Percentiles rank a stretch among this genome's conserved stretches.
These are phyloP conservation scores for Monarcha castaneiventris DNA, from an alignment of 2,113 vertebrate genomes.

Conservation along the genomic window DNA sequence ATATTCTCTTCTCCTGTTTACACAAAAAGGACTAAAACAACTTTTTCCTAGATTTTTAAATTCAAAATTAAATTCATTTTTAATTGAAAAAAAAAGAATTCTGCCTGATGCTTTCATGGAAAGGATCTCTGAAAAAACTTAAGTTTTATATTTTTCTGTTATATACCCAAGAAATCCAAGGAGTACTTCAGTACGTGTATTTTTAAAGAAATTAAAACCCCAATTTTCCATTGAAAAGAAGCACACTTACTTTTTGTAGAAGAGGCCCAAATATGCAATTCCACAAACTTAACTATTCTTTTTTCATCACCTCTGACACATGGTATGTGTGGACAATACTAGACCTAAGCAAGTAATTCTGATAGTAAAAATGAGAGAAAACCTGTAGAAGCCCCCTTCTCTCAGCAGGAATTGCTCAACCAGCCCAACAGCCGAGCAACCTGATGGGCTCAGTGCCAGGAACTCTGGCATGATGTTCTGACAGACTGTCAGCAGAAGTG, in stretches of 20 bases:
- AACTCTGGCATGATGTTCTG: not conserved
- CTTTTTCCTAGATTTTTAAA: not conserved
- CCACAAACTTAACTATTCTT: not conserved
- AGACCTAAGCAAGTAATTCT: not conserved
- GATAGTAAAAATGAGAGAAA: not conserved
- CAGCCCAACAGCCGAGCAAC: not conserved
- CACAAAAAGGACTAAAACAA: not conserved
- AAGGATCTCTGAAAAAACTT: not conserved
- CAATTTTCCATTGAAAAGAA: not conserved
- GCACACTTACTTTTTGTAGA: not conserved
- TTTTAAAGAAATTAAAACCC: not conserved
- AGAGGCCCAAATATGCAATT: not conserved
- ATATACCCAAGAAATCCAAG: not conserved
- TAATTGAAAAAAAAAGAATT: not conserved
- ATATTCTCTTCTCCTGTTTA: not conserved
- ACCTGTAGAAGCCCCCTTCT: not conserved
- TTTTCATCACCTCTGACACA: not conserved
- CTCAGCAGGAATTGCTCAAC: not conserved
- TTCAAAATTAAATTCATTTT: not conserved
- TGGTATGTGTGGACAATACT: not conserved
- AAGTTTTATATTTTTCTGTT: not conserved
- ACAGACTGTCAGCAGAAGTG: not conserved
- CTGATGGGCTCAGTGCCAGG: not conserved
- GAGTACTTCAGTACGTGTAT: not conserved
- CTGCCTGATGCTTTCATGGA: not conserved